Percentiles rank a stretch among this genome's conserved stretches.
phyloP scores from a whole-genome alignment of 2,888 invertebrate species.

The Lepas anatifera region DNA sequence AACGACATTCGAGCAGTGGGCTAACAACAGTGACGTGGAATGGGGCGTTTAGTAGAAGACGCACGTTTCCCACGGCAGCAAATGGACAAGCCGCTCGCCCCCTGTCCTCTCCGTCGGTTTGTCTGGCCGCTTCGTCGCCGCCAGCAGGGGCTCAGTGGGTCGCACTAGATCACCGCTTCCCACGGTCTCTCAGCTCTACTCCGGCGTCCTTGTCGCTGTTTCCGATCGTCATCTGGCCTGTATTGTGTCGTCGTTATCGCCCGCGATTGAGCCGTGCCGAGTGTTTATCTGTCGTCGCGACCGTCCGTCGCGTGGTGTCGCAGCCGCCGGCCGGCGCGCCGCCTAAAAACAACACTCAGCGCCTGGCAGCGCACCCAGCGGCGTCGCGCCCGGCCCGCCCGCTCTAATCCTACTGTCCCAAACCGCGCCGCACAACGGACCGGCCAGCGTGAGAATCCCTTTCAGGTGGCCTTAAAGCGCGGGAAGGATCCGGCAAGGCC shows the following conservation, averaged over 20 bases:
- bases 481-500: neutral
- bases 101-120: too few relatives aligned
- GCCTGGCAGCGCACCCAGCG: neutral
- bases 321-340: neutral
- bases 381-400: neutral
- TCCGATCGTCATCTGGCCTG: too few relatives aligned
- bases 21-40: too few relatives aligned
- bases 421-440: neutral
- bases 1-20: too few relatives aligned
- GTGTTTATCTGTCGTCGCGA: conserved; percentile 1
- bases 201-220: too few relatives aligned
- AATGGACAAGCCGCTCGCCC: too few relatives aligned
- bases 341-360: conserved; percentile 5
- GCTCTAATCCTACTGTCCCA: neutral
- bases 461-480: neutral
- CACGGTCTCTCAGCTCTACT: neutral
- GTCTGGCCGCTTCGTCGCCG: too few relatives aligned
- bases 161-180: neutral
- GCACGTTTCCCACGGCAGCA: too few relatives aligned
- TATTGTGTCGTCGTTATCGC: neutral
- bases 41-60: too few relatives aligned
- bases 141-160: neutral
- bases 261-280: neutral
- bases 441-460: neutral
- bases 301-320: neutral